Conservation (phyloP, 2,888 invertebrate species). For the Emesis furor region DNA sequence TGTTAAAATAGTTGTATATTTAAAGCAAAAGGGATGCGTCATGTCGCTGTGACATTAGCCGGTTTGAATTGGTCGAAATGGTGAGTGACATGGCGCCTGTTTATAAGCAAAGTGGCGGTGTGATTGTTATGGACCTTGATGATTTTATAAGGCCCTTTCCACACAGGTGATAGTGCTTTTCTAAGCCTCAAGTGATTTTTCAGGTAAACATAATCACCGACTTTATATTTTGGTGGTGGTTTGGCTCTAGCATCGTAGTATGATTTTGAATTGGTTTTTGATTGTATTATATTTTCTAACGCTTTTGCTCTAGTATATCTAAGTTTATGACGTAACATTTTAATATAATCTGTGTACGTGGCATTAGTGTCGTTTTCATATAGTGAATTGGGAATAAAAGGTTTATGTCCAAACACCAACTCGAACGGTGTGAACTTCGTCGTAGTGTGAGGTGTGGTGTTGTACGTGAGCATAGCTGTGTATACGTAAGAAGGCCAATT, state of each 20-base stretch:
- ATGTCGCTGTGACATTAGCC: not conserved
- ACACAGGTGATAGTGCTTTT: not conserved
- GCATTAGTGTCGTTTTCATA: not conserved
- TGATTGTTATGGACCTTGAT: not conserved
- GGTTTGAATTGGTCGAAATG: slow-evolving; percentile 2
- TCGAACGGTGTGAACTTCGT: not conserved
- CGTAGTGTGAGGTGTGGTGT: not conserved
- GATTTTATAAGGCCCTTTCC: not conserved
- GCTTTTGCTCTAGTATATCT: not conserved
- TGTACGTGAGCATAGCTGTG: not conserved
- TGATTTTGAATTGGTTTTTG: slow-evolving; percentile 3
- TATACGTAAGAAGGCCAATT: slow-evolving; percentile 23
- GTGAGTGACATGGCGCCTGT: not conserved
- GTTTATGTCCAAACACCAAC: not conserved
- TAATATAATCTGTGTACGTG: not conserved
- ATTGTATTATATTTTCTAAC: not conserved
- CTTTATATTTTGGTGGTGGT: slow-evolving; percentile 14
- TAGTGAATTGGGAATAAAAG: not conserved
- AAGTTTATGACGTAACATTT: not conserved
- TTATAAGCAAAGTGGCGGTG: not conserved
- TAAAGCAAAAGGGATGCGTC: not conserved
- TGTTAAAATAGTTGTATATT: too few relatives aligned
- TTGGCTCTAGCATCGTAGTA: slow-evolving; percentile 10
- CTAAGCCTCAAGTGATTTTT: not conserved
- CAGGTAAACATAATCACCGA: not conserved